Base-by-base conservation (phyloP, 1,140 invertebrate species). In the Formica selysi region DNA sequence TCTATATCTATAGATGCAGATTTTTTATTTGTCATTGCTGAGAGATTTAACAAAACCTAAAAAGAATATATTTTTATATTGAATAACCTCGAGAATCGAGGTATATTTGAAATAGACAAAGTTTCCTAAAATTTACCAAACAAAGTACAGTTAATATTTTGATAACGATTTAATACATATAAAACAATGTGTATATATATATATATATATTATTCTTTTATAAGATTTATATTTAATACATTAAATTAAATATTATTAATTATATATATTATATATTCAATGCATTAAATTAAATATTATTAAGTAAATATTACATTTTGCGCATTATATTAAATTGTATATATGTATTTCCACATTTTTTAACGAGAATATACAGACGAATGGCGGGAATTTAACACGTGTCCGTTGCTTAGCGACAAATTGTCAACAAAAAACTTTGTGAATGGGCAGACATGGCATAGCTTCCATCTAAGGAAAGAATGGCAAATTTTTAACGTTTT, bases 11-110 rank as follows among this genome's bases (percentile, higher is more conserved):
- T 65, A 76, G 3, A 76, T 26, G 64, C 10, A 76, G 44, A 54
- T 76, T 85, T 85, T 83, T 73, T 48, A 51, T 29, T 3, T 32
- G 13, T 78, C 54, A 65, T 32, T 54, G 0, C 22, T 4, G 1
- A 59, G 16, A 36, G 11, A 38, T 74, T 26, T 64, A 54, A 38
- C 5, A 4, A 54, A 32, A 57, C 26, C n/a, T 26, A n/a, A 54
- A 65, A 65, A 29, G 22, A 64, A 76, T 76, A 54, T 84, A 76
- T 85, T 78, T 85, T 76, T 85, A 54, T 76, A 85, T n/a, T 11
- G 36, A 29, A 1, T 54, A 26, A 65, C 19, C 10, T 71, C 22
- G 36, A 22, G 36, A 22, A 13, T 22, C 6, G 8, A 26, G 16
- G 54, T 61, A 36, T 76, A 41, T 62, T 38, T 61, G 4, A 51